These are phyloP conservation scores for Scaptomyza flava DNA, from an alignment of 2,888 invertebrate genomes.

Conservation along the genomic window DNA sequence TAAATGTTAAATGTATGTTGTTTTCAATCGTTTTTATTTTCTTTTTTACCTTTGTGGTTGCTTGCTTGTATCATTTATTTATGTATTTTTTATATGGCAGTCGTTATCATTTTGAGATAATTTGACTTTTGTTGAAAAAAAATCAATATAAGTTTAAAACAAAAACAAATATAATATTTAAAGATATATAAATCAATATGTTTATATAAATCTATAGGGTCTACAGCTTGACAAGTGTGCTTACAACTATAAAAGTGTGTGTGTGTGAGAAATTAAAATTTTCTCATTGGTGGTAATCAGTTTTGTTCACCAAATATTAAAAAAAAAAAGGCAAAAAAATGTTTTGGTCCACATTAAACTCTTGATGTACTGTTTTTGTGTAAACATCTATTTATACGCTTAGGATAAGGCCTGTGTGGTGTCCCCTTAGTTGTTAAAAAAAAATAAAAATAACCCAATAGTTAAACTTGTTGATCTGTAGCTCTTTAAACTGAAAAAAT, in stretches of 20 bases:
- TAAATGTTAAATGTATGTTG: slow-evolving; percentile 1
- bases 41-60: slow-evolving; percentile 18
- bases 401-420: slow-evolving; percentile 54
- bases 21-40: slow-evolving; percentile 24
- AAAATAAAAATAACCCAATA: slow-evolving; percentile 24
- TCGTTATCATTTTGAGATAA: slow-evolving; percentile 72
- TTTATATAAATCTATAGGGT: slow-evolving; percentile 24
- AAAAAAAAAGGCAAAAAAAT: slow-evolving; percentile 6
- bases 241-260: slow-evolving; percentile 30
- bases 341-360: slow-evolving; percentile 20
- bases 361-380: slow-evolving; percentile 1
- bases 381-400: slow-evolving; percentile 25
- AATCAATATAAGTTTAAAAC: slow-evolving; percentile 49
- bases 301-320: slow-evolving; percentile 3
- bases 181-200: slow-evolving; percentile 6
- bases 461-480: slow-evolving; percentile 46
- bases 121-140: slow-evolving; percentile 62
- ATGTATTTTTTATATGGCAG: slow-evolving; percentile 67
- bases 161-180: slow-evolving; percentile 43
- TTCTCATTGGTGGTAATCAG: slow-evolving; percentile 14
- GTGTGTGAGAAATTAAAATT: slow-evolving; percentile 9
- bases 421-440: slow-evolving; percentile 33
- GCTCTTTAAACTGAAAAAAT: slow-evolving; percentile 50
- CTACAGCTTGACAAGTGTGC: slow-evolving; percentile 35
- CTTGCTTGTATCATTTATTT: slow-evolving; percentile 20